These are phyloP conservation scores for Phymastichus coffea DNA, from an alignment of 1,140 invertebrate species.

Conservation along the genomic window DNA sequence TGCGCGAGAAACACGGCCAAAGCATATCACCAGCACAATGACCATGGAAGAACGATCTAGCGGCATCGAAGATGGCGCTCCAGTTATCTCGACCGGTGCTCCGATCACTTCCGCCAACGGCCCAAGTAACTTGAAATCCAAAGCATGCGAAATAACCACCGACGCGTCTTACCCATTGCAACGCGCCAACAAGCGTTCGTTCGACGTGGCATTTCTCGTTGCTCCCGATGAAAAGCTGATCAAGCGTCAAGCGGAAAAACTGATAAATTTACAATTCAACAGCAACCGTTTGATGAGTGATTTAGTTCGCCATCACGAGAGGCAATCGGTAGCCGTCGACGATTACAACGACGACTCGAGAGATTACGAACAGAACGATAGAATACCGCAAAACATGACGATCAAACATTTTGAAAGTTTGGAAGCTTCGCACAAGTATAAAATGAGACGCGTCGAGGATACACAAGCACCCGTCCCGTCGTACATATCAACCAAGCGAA, in stretches of 20 bases:
- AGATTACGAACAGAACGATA: conserved; percentile 31
- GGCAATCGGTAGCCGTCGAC: conserved; percentile 30
- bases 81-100: conserved; percentile 42
- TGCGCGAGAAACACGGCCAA: no score
- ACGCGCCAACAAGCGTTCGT: conserved; percentile 68
- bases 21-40: conserved; percentile 47
- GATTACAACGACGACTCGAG: conserved; percentile 13
- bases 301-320: background rate
- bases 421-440: conserved; percentile 23
- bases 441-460: conserved; percentile 35
- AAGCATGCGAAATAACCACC: conserved; percentile 39
- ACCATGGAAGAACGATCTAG: conserved; percentile 57
- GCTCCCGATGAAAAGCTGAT: conserved; percentile 79
- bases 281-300: conserved; percentile 18
- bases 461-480: conserved; percentile 36
- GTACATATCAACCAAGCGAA: conserved; percentile 42
- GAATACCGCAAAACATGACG: conserved; percentile 42
- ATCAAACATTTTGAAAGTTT: conserved; percentile 45
- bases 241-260: conserved; percentile 65
- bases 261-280: conserved; percentile 56
- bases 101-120: conserved; percentile 29
- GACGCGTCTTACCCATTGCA: conserved; percentile 51
- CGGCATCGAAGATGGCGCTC: conserved; percentile 51
- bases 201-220: conserved; percentile 85
- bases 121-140: conserved; percentile 9